Base-by-base conservation (phyloP, 2,797 vertebrate genomes). In the Pipistrellus kuhlii region DNA sequence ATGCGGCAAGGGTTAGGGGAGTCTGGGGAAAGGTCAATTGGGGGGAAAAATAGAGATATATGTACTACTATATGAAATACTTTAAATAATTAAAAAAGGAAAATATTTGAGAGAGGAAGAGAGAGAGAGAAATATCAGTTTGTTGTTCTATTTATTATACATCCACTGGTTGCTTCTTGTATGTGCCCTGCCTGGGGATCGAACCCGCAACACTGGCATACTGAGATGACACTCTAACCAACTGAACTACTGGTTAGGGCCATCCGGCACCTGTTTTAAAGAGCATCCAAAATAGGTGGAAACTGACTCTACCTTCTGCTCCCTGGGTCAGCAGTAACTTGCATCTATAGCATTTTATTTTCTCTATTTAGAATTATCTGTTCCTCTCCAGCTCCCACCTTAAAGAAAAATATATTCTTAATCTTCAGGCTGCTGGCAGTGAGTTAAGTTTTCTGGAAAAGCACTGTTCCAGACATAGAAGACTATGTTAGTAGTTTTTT, bases 391-490 rank as follows among this genome's bases (percentile, higher is more conserved):
- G 64, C 6, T 69, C 53, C 72, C 6, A 85, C 51, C 62, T 82
- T 32, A 38, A 85, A 92, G 27, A 44, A 68, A 85, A 72, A 81
- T 41, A 69, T 20, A 53, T 64, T 73, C 55, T 81, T 78, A 66
- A 85, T 62, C 68, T n/a, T 80, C 27, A 91, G 55, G 59, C 44
- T 55, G 20, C 51, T 82, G 21, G 51, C 14, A 92, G 15, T 77
- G 25, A 30, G 8, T 46, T 86, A 78, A 23, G 23, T 44, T 92
- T 94, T 82, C 35, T 23, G 57, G 55, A 72, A 83, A 92, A 94
- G 23, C 20, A n/a, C 1, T 6, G 71, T 12, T 78, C 11, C 21
- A 96, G 66, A 93, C 48, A 66, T 46, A 85, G 88, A 96, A 94
- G 75, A 38, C 48, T 66, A 55, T 14, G 78, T 64, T 12, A 44